Conservation (phyloP, 2,888 invertebrate genomes). For the Macrosoma leucophasiata region DNA sequence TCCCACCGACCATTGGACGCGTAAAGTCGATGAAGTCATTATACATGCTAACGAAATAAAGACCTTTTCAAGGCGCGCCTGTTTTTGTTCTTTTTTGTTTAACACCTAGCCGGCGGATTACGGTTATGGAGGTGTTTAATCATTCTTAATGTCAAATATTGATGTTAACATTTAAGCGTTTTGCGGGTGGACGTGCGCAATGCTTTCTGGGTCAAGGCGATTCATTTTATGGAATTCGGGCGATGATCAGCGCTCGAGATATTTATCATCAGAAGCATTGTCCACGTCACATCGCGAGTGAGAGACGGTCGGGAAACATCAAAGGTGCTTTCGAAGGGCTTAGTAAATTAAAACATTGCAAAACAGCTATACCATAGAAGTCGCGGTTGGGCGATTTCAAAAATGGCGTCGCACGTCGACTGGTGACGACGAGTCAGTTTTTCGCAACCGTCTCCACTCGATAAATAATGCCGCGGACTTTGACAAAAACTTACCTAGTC, state of each 20-base stretch:
- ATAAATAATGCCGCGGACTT: slow-evolving; percentile 74
- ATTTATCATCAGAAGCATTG: slow-evolving; percentile 8
- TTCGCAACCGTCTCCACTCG: slow-evolving; percentile 74
- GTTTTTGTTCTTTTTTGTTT: slow-evolving; percentile 29
- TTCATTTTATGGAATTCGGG: neutral
- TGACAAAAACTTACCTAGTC: slow-evolving; percentile 76
- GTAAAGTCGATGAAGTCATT: slow-evolving; percentile 54
- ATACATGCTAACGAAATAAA: slow-evolving; percentile 49
- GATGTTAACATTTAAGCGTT: slow-evolving; percentile 11
- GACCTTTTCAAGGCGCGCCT: slow-evolving; percentile 22
- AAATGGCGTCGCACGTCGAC: slow-evolving; percentile 62
- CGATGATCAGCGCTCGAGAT: slow-evolving; percentile 1
- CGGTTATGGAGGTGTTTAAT: slow-evolving; percentile 24
- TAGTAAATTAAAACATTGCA: slow-evolving; percentile 71
- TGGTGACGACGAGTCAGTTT: slow-evolving; percentile 68
- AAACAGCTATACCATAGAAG: slow-evolving; percentile 58
- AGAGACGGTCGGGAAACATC: slow-evolving; percentile 62
- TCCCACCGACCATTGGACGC: slow-evolving; percentile 35
- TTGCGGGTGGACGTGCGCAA: too few relatives aligned
- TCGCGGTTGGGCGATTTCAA: slow-evolving; percentile 61
- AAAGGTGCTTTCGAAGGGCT: slow-evolving; percentile 41
- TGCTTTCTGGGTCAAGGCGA: too few relatives aligned
- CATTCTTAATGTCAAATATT: slow-evolving; percentile 21
- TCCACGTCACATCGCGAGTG: slow-evolving; percentile 25
- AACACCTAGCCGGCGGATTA: slow-evolving; percentile 28